Conservation (phyloP, 2,888 invertebrate genomes). For the Autographa gamma region DNA sequence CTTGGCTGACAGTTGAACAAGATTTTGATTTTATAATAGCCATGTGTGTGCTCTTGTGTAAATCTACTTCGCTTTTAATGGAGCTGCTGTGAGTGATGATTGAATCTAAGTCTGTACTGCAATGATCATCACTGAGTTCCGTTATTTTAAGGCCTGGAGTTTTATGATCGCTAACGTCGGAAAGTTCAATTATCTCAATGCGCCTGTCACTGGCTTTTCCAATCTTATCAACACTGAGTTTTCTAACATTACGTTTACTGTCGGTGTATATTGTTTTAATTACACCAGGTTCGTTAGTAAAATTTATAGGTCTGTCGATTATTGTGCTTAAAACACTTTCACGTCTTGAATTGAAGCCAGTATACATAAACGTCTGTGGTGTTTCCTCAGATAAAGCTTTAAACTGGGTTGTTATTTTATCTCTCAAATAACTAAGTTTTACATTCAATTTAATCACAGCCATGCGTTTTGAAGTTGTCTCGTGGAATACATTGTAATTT, state of each 20-base stretch:
- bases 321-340: constrained; percentile 36
- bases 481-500: constrained; percentile 72
- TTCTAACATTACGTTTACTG: constrained; percentile 49
- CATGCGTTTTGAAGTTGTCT: constrained; percentile 72
- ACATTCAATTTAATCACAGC: constrained; percentile 71
- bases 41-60: constrained; percentile 52
- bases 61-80: constrained; percentile 65
- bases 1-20: constrained; percentile 60
- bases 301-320: constrained; percentile 29
- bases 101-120: constrained; percentile 13
- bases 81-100: constrained; percentile 25
- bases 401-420: constrained; percentile 57
- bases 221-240: constrained; percentile 17
- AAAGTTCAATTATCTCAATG: neutral
- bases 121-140: neutral
- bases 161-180: neutral
- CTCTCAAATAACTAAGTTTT: constrained; percentile 68
- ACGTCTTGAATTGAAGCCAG: constrained; percentile 44
- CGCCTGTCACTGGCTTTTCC: constrained; percentile 9
- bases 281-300: constrained; percentile 55
- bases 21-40: constrained; percentile 68
- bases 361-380: constrained; percentile 43
- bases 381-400: constrained; percentile 48
- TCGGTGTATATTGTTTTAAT: constrained; percentile 67
- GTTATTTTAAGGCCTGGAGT: neutral